phyloP scores from a whole-genome alignment of 2,888 invertebrate genomes.

The Strigamia crassipes region DNA sequence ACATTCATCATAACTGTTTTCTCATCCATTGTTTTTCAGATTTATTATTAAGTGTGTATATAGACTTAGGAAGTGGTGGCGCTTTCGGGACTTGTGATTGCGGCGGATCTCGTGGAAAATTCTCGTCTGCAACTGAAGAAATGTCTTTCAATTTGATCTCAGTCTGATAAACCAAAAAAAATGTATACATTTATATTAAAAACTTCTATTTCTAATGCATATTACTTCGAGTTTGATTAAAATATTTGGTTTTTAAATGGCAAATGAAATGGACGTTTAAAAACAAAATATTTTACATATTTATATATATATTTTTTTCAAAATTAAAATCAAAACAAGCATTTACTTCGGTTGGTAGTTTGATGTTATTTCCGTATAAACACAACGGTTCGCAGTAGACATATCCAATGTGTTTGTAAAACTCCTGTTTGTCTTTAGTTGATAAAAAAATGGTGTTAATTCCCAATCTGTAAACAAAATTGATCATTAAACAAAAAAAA shows the following conservation, averaged over 20 bases:
- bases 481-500: neutral
- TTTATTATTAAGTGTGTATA: neutral
- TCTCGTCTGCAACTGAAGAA: neutral
- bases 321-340: neutral
- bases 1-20: neutral
- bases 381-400: constrained; percentile 10
- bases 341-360: neutral
- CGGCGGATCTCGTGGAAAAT: neutral
- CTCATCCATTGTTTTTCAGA: neutral
- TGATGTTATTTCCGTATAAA: neutral
- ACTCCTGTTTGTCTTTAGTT: constrained; percentile 41
- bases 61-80: neutral
- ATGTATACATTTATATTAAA: no score
- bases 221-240: no score
- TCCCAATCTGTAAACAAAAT: neutral
- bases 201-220: no score
- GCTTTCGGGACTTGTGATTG: neutral
- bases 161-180: neutral
- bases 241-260: no score
- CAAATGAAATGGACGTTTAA: no score
- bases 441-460: neutral
- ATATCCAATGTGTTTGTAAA: neutral
- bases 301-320: neutral
- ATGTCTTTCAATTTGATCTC: neutral
- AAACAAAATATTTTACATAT: no score